Conservation (phyloP, 2,888 invertebrate genomes). For the Hoplodrina blanda region DNA sequence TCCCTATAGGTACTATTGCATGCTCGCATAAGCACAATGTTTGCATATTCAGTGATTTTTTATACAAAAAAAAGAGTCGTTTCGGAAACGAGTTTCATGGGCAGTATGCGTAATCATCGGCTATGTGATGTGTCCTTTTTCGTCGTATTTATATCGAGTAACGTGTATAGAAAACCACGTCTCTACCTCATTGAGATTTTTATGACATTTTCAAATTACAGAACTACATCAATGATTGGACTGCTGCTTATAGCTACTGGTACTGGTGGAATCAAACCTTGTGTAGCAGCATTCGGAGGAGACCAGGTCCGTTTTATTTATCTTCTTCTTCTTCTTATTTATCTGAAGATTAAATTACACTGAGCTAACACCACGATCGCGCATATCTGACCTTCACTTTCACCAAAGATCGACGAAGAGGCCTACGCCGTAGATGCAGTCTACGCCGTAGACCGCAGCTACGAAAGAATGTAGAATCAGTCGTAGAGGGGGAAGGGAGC, state of each 20-base stretch:
- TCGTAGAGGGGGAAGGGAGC: no score
- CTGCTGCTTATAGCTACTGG: conserved; percentile 93
- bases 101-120: no score
- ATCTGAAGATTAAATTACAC: background rate
- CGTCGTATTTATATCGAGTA: no score
- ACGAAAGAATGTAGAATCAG: background rate
- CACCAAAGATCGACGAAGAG: background rate
- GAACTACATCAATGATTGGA: conserved; percentile 89
- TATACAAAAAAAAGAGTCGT: no score
- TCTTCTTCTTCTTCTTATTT: no score
- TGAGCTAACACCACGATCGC: background rate
- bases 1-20: no score
- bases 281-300: conserved; percentile 96
- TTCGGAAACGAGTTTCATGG: no score
- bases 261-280: conserved; percentile 96
- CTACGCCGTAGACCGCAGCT: background rate
- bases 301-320: conserved; percentile 90
- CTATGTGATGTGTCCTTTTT: no score
- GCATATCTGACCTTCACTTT: background rate
- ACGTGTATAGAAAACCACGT: no score
- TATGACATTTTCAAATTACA: conserved; percentile 68
- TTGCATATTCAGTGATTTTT: no score
- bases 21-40: no score
- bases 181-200: no score
- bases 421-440: background rate